Base-by-base conservation (phyloP, 2,888 invertebrate species). In the Temnothorax unifasciatus region DNA sequence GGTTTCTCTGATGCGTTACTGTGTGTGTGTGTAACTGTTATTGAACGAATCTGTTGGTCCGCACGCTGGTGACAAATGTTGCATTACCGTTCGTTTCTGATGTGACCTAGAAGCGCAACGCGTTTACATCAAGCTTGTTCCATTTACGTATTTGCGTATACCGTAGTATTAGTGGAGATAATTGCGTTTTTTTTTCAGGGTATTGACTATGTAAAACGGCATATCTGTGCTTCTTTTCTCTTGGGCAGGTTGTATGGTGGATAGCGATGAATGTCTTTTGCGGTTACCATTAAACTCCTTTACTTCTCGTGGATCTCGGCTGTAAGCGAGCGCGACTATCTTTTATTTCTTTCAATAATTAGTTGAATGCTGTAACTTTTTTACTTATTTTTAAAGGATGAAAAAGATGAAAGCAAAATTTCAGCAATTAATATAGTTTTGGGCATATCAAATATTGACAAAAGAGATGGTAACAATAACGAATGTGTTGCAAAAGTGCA, bases 101-200 rank as follows among this genome's bases (percentile, higher is more conserved):
- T 66, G 63, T 74, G 84, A 81, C 63, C 75, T 79, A 63, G 11
- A 82, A 77, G 25, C 47, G 66, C 69, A 50, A 38, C 44, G 73
- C 82, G 81, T 85, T 54, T 89, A 85, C 84, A 86, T 87, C 85
- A 59, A 66, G 29, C 79, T 82, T 71, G 84, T 64, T 61, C 44
- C 69, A 75, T 73, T 66, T 68, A 50, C 54, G 29, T 47, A 69
- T 57, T 66, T 79, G 75, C 82, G 85, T 81, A 47, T 75, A 84
- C 47, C 63, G 4, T 69, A 64, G 82, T 75, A 82, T 85, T 89
- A 89, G 85, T 82, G 81, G 83, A 85, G 61, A 77, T 59, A 79
- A 82, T 74, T 66, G 82, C 69, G 76, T 86, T 89, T 73, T 85
- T 73, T 85, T 90, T 90, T 69, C 88, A 89, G 88, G 84, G 79